Conservation (phyloP, 2,888 invertebrate genomes). For the Tetranychus truncatus region DNA sequence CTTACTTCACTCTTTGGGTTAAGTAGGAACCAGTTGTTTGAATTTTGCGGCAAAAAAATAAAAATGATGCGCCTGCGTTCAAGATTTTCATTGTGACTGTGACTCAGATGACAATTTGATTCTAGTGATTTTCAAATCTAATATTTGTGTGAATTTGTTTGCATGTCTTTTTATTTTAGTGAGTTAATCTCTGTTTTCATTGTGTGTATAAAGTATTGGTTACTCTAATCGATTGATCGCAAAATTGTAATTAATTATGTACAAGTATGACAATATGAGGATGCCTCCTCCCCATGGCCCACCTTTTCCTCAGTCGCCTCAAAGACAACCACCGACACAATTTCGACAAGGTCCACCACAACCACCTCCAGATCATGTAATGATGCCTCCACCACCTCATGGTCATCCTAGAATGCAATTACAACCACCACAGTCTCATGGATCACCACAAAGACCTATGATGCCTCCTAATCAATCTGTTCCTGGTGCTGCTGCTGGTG, state of each 20-base stretch:
- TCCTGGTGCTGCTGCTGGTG: not conserved
- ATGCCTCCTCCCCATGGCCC: not conserved
- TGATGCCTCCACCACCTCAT: not conserved
- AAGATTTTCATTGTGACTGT: not conserved
- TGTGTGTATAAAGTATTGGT: not conserved
- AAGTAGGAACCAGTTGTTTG: not conserved
- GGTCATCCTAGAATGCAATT: not conserved
- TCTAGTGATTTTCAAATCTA: not conserved
- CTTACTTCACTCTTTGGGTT: too few relatives aligned
- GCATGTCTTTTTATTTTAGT: not conserved
- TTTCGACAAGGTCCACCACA: not conserved
- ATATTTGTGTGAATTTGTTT: not conserved
- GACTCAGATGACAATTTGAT: not conserved
- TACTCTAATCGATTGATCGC: too few relatives aligned
- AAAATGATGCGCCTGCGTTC: not conserved
- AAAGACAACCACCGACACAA: not conserved
- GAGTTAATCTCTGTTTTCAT: not conserved
- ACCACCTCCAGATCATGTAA: not conserved
- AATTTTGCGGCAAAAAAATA: not conserved
- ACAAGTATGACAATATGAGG: not conserved
- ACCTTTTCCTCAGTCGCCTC: not conserved
- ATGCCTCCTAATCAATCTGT: not conserved
- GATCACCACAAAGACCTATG: constrained; percentile 1
- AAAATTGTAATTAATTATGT: not conserved
- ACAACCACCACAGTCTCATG: not conserved